Base-by-base conservation (phyloP, 1,140 invertebrate genomes). In the Caenorhabditis briggsae region DNA sequence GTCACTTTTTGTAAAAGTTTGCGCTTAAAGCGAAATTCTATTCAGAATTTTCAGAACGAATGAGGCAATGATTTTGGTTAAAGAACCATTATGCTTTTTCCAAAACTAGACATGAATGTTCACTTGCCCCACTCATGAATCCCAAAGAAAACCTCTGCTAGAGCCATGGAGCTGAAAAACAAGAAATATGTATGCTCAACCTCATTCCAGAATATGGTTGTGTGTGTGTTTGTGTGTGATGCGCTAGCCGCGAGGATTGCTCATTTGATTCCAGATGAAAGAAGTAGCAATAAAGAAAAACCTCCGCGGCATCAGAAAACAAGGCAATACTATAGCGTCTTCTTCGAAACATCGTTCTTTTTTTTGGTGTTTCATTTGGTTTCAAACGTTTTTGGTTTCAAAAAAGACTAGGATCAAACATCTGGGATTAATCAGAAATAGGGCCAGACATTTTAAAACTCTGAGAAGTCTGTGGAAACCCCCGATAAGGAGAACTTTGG, bases 221-320 rank as follows among this genome's bases (percentile, higher is more conserved):
- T 61, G 59, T 8, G 9, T 25, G 59, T 8, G 9, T 25, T 33
- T 33, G 33, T 33, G 33, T 33, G 33, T 33, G 33, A 33, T 33
- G 33, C 33, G 33, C 33, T 1, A 33, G 33, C 33, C 33, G 59
- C 59, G 23, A 2, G 20, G 9, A 25, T 9, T 61, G 59, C 59
- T 61, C 59, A 61, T 61, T 61, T 61, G 59, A 61, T 61, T 61
- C 23, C 23, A 61, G 59, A 23, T 12, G 23, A 12, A 61, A 25
- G 59, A 6, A 25, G 11, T 12, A 25, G 59, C 23, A n/a, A 33
- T 33, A 33, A 33, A 33, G 33, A 33, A 33, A 33, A 33, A 33
- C 33, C 33, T 33, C 33, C 33, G 33, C 33, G 33, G 33, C 33
- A 33, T 14, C 56, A 58, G n/a, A 61, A 61, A 25, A 61, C 9